Percentiles rank a stretch among this genome's conserved stretches.
Evolutionary conservation across 53 echinoderm and acorn worm species (phyloP).

Genomic region (Paracentrotus lividus): DNA sequence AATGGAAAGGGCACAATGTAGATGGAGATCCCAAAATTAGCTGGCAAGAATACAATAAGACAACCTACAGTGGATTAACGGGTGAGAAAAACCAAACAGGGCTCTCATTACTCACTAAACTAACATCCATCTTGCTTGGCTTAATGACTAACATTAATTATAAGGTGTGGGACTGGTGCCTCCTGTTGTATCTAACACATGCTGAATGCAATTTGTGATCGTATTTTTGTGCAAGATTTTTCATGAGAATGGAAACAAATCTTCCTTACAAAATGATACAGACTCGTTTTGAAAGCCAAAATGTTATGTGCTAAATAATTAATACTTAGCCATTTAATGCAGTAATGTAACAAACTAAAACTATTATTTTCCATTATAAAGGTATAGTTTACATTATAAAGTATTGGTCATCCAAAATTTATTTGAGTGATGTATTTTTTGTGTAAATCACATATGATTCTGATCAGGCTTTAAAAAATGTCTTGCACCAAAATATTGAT

Average conservation of each 20-base stretch:
- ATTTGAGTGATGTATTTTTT: too few relatives aligned
- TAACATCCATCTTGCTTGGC: slow-evolving; percentile 1
- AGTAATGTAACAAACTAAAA: too few relatives aligned
- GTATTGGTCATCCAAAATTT: neutral
- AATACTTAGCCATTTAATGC: too few relatives aligned
- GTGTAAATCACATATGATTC: neutral
- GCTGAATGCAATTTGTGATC: neutral
- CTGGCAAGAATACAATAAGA: slow-evolving; percentile 94
- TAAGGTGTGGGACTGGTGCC: neutral
- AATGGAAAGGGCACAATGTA: slow-evolving; percentile 94
- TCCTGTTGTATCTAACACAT: neutral
- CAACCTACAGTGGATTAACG: slow-evolving; percentile 89
- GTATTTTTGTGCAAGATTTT: neutral
- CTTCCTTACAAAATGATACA: neutral
- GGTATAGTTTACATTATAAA: too few relatives aligned
- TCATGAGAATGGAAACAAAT: neutral
- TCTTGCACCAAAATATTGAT: slow-evolving; percentile 13
- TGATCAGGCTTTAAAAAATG: neutral
- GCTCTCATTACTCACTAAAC: neutral
- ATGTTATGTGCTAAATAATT: too few relatives aligned
- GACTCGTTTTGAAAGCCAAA: neutral
- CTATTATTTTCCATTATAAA: too few relatives aligned
- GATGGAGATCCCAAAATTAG: slow-evolving; percentile 81
- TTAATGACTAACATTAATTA: neutral
- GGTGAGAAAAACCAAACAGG: slow-evolving; percentile 75